Evolutionary conservation across 2,113 vertebrate genomes (phyloP).

Genomic region (Lanius collurio): DNA sequence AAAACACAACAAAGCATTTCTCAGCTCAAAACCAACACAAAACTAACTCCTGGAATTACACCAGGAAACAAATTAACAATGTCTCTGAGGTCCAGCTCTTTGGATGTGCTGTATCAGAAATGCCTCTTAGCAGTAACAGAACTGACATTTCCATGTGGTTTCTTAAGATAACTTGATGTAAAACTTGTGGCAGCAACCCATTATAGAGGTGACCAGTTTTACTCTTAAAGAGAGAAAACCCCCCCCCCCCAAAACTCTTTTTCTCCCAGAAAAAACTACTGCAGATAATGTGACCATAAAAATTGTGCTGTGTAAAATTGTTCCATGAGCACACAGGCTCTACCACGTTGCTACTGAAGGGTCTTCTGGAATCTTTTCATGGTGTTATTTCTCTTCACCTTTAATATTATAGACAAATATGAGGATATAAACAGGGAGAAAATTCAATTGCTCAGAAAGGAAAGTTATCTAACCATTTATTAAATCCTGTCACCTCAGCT

Average conservation of each 20-base stretch:
- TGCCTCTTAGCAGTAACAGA: background rate
- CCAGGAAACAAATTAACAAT: slow-evolving; percentile 1
- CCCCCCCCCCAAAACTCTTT: background rate
- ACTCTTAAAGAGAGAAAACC: background rate
- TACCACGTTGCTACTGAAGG: fast-evolving
- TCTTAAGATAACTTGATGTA: background rate
- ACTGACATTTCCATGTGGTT: background rate
- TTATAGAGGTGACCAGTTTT: background rate
- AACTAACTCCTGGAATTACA: slow-evolving; percentile 12
- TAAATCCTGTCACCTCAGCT: background rate
- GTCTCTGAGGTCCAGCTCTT: slow-evolving; percentile 28
- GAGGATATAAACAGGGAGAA: background rate
- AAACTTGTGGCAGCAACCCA: background rate
- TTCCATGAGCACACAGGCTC: background rate
- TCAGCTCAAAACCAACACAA: background rate
- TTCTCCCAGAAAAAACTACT: fast-evolving
- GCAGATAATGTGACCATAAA: background rate
- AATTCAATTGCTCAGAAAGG: background rate
- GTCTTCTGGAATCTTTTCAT: background rate
- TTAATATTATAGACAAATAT: background rate
- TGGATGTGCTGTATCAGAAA: background rate
- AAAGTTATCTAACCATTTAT: background rate
- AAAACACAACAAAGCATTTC: background rate
- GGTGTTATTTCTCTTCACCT: background rate
- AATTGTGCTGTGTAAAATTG: background rate